A percentile compares a stretch with the other conserved stretches of the same genome.
phyloP scores from a whole-genome alignment of 2,888 invertebrate genomes.

The Chrysina gloriosa region DNA sequence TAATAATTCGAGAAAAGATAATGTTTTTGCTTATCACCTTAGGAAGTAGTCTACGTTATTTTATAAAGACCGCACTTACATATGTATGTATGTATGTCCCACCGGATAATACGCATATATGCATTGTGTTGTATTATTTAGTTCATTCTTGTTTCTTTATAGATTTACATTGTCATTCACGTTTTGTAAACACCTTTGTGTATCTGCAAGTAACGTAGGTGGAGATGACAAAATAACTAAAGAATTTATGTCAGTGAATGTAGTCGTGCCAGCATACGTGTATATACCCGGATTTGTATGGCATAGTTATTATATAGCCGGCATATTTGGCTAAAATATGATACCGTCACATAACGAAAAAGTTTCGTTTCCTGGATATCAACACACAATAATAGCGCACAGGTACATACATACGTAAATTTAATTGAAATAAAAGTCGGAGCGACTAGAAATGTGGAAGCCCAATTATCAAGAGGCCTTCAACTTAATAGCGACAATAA shows the following conservation, averaged over 20 bases:
- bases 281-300: not conserved
- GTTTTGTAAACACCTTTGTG: too few relatives aligned
- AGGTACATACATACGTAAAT: too few relatives aligned
- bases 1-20: too few relatives aligned
- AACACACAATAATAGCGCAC: too few relatives aligned
- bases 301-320: not conserved
- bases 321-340: not conserved
- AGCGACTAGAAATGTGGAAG: too few relatives aligned
- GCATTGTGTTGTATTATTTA: not conserved
- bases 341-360: not conserved
- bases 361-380: not conserved
- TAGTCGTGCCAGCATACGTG: not conserved
- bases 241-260: slow-evolving; percentile 36
- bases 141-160: not conserved
- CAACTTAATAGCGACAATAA: not conserved
- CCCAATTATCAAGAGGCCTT: too few relatives aligned
- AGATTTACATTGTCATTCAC: too few relatives aligned
- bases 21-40: too few relatives aligned
- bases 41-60: too few relatives aligned
- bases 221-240: slow-evolving; percentile 19
- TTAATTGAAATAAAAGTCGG: too few relatives aligned
- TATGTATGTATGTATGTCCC: not conserved
- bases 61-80: too few relatives aligned
- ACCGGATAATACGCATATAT: too few relatives aligned
- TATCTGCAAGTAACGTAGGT: slow-evolving; percentile 21